A percentile compares a stretch with the other conserved stretches of the same genome.
These are phyloP conservation scores for Diarsia brunnea DNA, from an alignment of 2,888 invertebrate genomes.

Conservation along the genomic window DNA sequence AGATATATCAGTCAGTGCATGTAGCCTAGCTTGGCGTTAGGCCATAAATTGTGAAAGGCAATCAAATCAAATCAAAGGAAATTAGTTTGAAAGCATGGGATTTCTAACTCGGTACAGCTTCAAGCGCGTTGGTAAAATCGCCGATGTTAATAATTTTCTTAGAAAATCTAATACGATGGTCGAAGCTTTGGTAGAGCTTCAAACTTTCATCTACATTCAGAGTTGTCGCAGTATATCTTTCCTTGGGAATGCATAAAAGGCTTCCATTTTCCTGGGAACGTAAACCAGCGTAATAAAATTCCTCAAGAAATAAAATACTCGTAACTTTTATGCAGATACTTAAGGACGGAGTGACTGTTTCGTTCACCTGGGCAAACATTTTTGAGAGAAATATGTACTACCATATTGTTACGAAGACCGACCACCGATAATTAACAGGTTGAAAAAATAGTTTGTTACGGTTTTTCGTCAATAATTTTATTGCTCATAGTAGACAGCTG, in stretches of 20 bases:
- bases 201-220: background rate
- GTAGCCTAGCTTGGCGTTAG: constrained; percentile 23
- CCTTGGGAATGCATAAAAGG: background rate
- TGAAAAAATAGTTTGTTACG: too few species aligned
- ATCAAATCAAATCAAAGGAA: constrained; percentile 42
- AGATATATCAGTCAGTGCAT: constrained; percentile 31
- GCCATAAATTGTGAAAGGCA: constrained; percentile 49
- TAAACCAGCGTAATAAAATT: background rate
- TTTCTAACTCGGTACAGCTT: constrained; percentile 26
- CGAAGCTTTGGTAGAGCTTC: background rate
- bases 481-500: too few species aligned
- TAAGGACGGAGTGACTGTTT: background rate
- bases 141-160: background rate
- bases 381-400: background rate
- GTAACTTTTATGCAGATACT: background rate
- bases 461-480: too few species aligned
- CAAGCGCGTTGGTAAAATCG: background rate
- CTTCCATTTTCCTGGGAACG: background rate
- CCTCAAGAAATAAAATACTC: background rate
- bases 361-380: background rate
- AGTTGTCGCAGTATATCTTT: background rate
- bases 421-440: background rate
- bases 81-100: constrained; percentile 24
- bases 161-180: background rate
- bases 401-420: background rate